Evolutionary conservation across 2,113 vertebrate species (phyloP).

Genomic region (Brachyhypopomus gauderio): DNA sequence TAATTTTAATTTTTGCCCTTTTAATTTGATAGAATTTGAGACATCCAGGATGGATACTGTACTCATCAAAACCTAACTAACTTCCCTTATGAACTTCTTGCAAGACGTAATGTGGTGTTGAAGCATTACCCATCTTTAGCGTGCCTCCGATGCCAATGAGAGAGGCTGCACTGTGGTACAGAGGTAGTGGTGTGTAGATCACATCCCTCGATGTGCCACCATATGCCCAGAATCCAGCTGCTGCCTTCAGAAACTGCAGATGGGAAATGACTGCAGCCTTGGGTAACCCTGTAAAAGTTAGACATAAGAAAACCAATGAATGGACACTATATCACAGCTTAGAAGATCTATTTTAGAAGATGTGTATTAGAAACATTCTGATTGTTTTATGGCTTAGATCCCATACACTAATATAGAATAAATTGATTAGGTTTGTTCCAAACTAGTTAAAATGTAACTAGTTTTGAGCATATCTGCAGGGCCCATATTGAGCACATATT

Average conservation of each 20-base stretch:
- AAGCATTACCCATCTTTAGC: slow-evolving; percentile 82
- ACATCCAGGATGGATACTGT: too few relatives aligned
- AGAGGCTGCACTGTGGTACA: slow-evolving; percentile 90
- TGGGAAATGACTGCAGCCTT: slow-evolving; percentile 92
- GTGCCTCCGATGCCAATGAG: slow-evolving; percentile 90
- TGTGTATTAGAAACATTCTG: not conserved
- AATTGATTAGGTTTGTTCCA: not conserved
- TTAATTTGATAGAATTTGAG: too few relatives aligned
- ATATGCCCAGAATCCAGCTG: slow-evolving; percentile 82
- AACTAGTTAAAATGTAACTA: not conserved
- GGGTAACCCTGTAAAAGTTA: slow-evolving; percentile 80
- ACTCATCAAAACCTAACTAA: not conserved
- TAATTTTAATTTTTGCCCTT: too few relatives aligned
- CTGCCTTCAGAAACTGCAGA: slow-evolving; percentile 80
- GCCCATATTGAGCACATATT: too few relatives aligned
- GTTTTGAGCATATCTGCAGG: too few relatives aligned
- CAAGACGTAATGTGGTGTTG: not conserved
- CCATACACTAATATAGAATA: too few relatives aligned
- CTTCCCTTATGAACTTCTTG: not conserved
- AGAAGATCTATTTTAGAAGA: not conserved
- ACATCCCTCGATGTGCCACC: slow-evolving; percentile 81
- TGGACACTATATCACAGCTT: not conserved
- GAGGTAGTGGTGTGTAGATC: slow-evolving; percentile 86
- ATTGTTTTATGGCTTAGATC: not conserved
- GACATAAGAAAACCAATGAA: slow-evolving; percentile 6